Percentiles rank a stretch among this genome's conserved stretches.
Conservation (phyloP, 2,797 vertebrate genomes). For the Chaetophractus vellerosus region DNA sequence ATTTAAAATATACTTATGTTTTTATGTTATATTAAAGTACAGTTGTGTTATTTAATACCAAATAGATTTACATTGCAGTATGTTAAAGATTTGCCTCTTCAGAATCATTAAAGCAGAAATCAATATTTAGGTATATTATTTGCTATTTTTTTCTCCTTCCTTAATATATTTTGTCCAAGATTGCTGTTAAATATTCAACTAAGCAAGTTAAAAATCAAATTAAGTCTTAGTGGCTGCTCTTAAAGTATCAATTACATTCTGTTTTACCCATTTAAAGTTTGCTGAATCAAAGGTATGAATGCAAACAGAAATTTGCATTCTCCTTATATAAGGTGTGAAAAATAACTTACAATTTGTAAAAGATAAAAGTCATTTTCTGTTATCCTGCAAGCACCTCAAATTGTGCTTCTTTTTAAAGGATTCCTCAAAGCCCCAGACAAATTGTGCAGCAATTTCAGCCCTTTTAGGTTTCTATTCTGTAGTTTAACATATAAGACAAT, state of each 20-base stretch:
- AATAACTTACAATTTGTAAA: not conserved
- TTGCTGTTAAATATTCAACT: not conserved
- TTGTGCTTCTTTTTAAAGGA: not conserved
- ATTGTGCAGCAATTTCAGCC: not conserved
- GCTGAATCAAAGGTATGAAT: constrained; percentile 4
- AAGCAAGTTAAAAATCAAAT: constrained; percentile 60
- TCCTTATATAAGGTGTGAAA: constrained; percentile 11
- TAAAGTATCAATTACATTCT: not conserved
- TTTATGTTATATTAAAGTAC: not conserved
- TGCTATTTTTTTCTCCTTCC: not conserved
- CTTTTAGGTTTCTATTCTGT: constrained; percentile 37
- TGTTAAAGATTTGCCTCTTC: not conserved
- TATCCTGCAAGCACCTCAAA: not conserved
- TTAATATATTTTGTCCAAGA: not conserved
- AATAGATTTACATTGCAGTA: not conserved
- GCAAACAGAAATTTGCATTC: not conserved
- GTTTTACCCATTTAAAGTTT: not conserved
- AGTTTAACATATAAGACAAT: constrained; percentile 32
- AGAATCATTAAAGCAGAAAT: not conserved
- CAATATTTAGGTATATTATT: not conserved
- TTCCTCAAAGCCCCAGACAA: not conserved
- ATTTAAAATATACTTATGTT: not conserved
- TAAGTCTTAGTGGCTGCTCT: constrained; percentile 13
- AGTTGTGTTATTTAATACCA: not conserved
- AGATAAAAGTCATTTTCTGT: not conserved